Conservation (phyloP, 2,797 vertebrate species). For the Xenops minutus region DNA sequence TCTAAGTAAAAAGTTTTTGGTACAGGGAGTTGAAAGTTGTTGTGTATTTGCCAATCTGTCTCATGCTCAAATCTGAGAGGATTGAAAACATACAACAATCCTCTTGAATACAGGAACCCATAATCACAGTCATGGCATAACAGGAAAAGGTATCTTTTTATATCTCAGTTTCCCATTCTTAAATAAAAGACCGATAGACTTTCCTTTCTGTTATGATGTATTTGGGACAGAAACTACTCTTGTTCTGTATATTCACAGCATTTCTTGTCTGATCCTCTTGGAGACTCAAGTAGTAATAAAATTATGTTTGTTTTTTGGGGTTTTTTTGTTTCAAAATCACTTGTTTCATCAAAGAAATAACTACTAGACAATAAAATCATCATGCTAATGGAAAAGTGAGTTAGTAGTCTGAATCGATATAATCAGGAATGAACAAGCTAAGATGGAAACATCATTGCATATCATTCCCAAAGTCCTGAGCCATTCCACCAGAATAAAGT, state of each 20-base stretch:
- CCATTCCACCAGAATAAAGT: not conserved
- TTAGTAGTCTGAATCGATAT: constrained; percentile 1
- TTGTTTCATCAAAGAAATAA: constrained; percentile 34
- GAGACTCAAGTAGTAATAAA: not conserved
- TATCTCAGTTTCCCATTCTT: not conserved
- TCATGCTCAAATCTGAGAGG: not conserved
- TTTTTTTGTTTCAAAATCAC: constrained; percentile 13
- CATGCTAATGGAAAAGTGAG: constrained; percentile 14
- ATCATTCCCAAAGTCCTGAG: not conserved
- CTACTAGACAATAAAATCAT: not conserved
- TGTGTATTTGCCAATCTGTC: not conserved
- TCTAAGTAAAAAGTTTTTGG: not conserved
- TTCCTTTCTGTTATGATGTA: not conserved
- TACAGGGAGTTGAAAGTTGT: not conserved
- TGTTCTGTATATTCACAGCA: not conserved
- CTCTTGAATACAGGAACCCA: not conserved
- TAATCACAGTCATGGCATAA: not conserved
- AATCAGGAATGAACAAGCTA: constrained; percentile 16
- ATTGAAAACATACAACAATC: not conserved
- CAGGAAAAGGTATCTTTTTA: not conserved
- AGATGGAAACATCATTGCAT: not conserved
- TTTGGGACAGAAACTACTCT: not conserved
- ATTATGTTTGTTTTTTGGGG: not conserved
- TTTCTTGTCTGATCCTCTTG: not conserved
- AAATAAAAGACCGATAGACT: not conserved